Evolutionary conservation across 1,140 invertebrate species (phyloP), one percentile per base, ranked within the genome.

Genomic region (Pseudomyrmex pallidus): DNA sequence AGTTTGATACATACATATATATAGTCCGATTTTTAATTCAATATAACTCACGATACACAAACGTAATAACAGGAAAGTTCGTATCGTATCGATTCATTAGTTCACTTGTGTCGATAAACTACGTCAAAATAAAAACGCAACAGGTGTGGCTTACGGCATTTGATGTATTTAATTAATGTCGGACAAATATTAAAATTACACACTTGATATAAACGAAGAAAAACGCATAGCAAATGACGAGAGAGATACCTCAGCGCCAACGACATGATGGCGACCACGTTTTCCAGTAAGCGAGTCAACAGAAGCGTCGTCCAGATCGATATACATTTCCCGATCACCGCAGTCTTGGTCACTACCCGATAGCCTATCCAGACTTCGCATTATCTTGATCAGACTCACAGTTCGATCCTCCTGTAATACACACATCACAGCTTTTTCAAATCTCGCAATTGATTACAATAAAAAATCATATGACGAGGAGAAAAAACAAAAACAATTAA

Each of bases 261-360:
- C 90, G 89, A 92, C 92, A 93, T 93, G 92, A 84, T 94, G 93
- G 83, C 93, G 93, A 83, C 92, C 91, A 85, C 93, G 91, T 94
- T 94, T 94, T 74, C 93, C 93, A 85, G 93, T 94, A 84, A 94
- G 91, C 89, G 93, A 94, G 90, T 94, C 94, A 68, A 94, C 93
- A 73, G 94, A 94, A 61, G 91, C 94, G 91, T 94, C 94, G 90
- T 94, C 94, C 87, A 94, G 91, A 87, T 94, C 94, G 92, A 94
- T 94, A 89, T 94, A 94, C 94, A 94, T 94, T 90, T 94, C 94
- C 91, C 92, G 93, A 93, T 94, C 93, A 87, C 87, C 92, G 64
- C 92, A 94, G 88, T 94, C 93, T 90, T 94, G 93, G 91, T 94
- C 93, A 88, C 94, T 94, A 86, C 93, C 90, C 82, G 94, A 94